Base-by-base conservation (phyloP, 2,888 invertebrate genomes). In the Orthosia cruda region DNA sequence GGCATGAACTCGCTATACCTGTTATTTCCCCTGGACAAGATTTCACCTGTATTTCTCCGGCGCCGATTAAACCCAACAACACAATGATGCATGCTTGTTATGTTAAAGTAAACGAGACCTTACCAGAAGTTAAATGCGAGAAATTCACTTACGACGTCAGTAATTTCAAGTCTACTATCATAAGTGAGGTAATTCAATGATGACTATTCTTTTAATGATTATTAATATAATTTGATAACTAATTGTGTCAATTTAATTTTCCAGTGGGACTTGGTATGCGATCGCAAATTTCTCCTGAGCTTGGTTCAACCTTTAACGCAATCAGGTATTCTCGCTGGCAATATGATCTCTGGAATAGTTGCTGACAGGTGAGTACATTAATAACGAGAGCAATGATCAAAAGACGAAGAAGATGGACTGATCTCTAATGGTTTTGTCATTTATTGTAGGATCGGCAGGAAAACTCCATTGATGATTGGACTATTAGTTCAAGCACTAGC, bases 371-470 rank as follows among this genome's bases (percentile, higher is more conserved):
- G 32, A 58, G 32, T 26, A 58, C 11, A 15, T 23, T 26, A 18
- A 32, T 32, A 3, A 32, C 5, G 15, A 58, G 18, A 32, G 18
- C 0, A 18, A 32, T 4, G 18, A 26, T 54, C 4, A 4, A 4
- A 54, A 54, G 4, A 54, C 54, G 32, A 32, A 32, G 32, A 32
- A 20, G 1, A 52, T 20, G 2, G 12, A 54, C 20, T 11, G 3
- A 9, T 15, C 1, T 58, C 12, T 58, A 58, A 58, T 57, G 2
- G 20, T 61, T 20, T 61, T 59, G 45, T 61, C 5, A 9, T 61
- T 20, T 4, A 61, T 15, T 61, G 45, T 15, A 61, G 61, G 61
- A 45, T 61, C 16, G 61, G 61, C 45, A 61, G 61, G n/a, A 61
- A 45, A 45, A 61, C 45, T 40, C 61, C 61, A n/a, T 45, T 61